phyloP scores from a whole-genome alignment of 2,888 invertebrate genomes.

The Molanna angustata region DNA sequence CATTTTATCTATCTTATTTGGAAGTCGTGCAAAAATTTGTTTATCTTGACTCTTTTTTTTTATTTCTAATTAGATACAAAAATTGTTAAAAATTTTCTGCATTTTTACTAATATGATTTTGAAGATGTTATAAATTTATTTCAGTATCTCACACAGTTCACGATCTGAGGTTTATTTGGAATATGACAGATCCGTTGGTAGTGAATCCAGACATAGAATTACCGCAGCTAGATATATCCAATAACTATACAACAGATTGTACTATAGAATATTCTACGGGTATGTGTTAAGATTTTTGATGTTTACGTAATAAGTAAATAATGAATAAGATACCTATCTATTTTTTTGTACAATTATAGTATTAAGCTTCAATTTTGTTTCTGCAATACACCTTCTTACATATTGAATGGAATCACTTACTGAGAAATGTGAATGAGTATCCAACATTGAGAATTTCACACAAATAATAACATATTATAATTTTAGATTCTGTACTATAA shows the following conservation, averaged over 20 bases:
- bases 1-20: not conserved
- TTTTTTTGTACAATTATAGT: too few species aligned
- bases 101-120: not conserved
- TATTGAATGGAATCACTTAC: too few species aligned
- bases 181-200: slow-evolving; percentile 80
- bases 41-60: not conserved
- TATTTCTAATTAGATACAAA: not conserved
- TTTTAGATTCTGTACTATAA: too few species aligned
- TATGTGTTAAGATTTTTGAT: too few species aligned
- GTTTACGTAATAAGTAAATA: too few species aligned
- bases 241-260: slow-evolving; percentile 86
- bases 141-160: slow-evolving; percentile 86
- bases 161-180: slow-evolving; percentile 88
- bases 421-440: too few species aligned
- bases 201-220: slow-evolving; percentile 86
- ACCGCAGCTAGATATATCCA: slow-evolving; percentile 83
- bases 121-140: not conserved
- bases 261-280: slow-evolving; percentile 82
- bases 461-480: too few species aligned
- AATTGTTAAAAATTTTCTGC: not conserved
- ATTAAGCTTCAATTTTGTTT: too few species aligned
- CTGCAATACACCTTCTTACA: too few species aligned
- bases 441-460: too few species aligned
- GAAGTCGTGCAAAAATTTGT: not conserved
- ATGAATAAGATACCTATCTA: too few species aligned